Conservation (phyloP, 2,113 vertebrate species). For the Melanerpes aurifrons region DNA sequence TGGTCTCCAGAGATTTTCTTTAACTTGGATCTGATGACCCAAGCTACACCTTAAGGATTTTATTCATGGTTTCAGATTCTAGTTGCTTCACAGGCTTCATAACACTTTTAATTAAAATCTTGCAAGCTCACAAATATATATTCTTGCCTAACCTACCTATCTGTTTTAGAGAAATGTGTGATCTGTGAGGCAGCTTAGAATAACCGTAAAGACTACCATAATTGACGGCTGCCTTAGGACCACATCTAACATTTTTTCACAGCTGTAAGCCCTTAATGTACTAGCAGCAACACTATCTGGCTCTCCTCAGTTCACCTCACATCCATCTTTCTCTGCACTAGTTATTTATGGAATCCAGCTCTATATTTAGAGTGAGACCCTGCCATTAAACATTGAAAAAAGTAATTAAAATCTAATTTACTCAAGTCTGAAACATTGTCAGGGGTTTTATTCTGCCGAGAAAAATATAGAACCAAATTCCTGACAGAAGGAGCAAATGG, state of each 20-base stretch:
- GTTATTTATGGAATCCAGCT: background rate
- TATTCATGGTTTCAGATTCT: background rate
- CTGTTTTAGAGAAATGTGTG: background rate
- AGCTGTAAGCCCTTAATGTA: background rate
- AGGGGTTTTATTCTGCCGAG: background rate
- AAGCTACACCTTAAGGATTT: background rate
- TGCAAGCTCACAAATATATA: background rate
- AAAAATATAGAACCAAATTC: background rate
- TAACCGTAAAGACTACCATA: background rate
- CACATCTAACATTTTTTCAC: background rate
- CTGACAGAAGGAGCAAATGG: background rate
- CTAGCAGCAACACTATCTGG: background rate
- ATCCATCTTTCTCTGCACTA: background rate
- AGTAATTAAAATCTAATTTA: background rate
- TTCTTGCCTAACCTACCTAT: background rate
- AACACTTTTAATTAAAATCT: background rate
- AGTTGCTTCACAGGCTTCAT: background rate
- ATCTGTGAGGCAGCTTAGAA: background rate
- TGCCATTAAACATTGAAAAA: background rate
- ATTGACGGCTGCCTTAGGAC: background rate
- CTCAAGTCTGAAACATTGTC: background rate
- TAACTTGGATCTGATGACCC: background rate
- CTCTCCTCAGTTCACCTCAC: background rate
- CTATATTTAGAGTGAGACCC: background rate
- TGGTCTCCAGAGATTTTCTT: background rate